A percentile compares a stretch with the other conserved stretches of the same genome.
These are phyloP conservation scores for Aromia moschata DNA, from an alignment of 2,888 invertebrate species.

Conservation along the genomic window DNA sequence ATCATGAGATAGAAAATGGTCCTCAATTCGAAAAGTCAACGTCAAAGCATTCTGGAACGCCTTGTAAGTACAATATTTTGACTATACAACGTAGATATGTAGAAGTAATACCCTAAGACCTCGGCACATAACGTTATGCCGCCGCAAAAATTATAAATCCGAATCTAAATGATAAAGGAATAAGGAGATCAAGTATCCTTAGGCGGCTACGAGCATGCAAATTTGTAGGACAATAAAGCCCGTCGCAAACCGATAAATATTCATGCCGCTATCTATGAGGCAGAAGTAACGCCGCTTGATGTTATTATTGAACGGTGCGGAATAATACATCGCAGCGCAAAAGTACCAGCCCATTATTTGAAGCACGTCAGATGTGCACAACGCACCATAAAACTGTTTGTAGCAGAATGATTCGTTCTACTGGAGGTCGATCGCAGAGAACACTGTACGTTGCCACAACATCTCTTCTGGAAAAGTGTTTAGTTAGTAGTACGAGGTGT, in stretches of 20 bases:
- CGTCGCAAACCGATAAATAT: constrained; percentile 24
- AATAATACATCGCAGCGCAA: constrained; percentile 31
- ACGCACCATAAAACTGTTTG: constrained; percentile 40
- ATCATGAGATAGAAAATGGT: too few relatives aligned
- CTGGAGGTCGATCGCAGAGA: too few relatives aligned
- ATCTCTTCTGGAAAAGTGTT: too few relatives aligned
- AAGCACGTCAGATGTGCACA: constrained; percentile 38
- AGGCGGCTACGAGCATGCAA: constrained; percentile 20
- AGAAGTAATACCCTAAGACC: too few relatives aligned
- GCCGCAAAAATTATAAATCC: constrained; percentile 7
- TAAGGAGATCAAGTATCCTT: constrained; percentile 25
- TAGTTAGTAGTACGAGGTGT: too few relatives aligned
- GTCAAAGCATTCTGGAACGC: too few relatives aligned
- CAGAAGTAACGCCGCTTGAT: constrained; percentile 21
- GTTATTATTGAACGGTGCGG: constrained; percentile 24
- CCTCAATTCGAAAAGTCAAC: too few relatives aligned
- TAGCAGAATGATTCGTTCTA: constrained; percentile 40
- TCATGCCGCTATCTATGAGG: constrained; percentile 23
- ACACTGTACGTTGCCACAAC: too few relatives aligned
- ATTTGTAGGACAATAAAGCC: constrained; percentile 13
- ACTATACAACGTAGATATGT: too few relatives aligned
- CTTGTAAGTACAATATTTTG: too few relatives aligned
- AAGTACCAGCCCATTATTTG: constrained; percentile 33
- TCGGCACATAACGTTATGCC: too few relatives aligned
- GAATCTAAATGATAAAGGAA: constrained; percentile 24